Base-by-base conservation (phyloP, 2,797 vertebrate genomes). In the Forpus xanthops region DNA sequence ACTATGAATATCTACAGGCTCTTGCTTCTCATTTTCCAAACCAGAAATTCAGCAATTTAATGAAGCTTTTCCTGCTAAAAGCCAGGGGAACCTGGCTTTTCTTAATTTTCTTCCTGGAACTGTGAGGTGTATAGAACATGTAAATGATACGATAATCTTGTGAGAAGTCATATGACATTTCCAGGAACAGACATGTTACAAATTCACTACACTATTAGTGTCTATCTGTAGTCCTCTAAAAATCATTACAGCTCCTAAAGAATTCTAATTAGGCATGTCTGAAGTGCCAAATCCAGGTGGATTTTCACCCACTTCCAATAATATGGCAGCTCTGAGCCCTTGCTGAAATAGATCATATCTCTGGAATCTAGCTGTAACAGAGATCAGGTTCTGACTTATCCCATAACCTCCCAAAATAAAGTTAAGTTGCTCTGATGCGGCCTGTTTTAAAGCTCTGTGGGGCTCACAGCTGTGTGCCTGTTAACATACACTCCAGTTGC, bases 271-370 rank as follows among this genome's bases (percentile, higher is more conserved):
- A 96, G 89, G 79, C 94, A 91, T 92, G 82, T 86, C 94, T 93
- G 95, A 95, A 96, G 82, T 0, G 3, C 76, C 89, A 96, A 96
- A 97, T 97, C 94, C 95, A 94, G 85, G 85, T 94, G 94, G 95
- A 96, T 96, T 97, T 97, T 96, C 95, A 96, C 94, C 92, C 92
- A 92, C 93, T 96, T 92, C 92, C 91, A 93, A 91, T 96, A 93
- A 92, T 81, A 96, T 83, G 76, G 76, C 24, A 2, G 5, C 47
- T 73, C 79, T 95, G 96, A 96, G 85, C 91, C 73, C 66, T 70
- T 0, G 0, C 39, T 93, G 89, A 94, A 95, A 89, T 81, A 96
- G 92, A 96, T 94, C 89, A 83, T 91, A 96, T 89, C 94, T 96
- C 79, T 96, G 94, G 93, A 94, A 94, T 96, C 87, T 94, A 78